These are phyloP conservation scores for Aplodontia rufa DNA, from an alignment of 2,113 vertebrate genomes.

Conservation along the genomic window DNA sequence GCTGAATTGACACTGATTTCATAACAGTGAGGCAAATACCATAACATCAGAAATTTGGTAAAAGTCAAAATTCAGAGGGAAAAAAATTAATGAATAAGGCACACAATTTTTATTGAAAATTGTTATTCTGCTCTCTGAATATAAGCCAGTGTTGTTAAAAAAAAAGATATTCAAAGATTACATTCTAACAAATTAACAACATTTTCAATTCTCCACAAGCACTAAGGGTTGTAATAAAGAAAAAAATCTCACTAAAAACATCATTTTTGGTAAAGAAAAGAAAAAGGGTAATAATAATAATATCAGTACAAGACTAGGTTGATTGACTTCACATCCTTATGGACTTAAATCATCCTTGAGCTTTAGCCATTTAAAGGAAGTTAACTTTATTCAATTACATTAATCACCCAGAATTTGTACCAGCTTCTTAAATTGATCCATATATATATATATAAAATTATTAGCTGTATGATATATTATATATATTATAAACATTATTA, in stretches of 20 bases:
- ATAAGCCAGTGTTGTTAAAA: not conserved
- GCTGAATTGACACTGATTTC: not conserved
- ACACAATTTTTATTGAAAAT: not conserved
- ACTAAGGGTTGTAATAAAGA: not conserved
- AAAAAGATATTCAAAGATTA: not conserved
- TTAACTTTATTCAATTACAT: not conserved
- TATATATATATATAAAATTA: not conserved
- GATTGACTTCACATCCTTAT: not conserved
- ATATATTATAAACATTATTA: not conserved
- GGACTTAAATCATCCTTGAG: not conserved
- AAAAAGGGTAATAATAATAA: no score
- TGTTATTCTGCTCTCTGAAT: not conserved
- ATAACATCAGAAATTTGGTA: no score
- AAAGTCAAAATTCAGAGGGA: not conserved
- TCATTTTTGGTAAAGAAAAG: not conserved
- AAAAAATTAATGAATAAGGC: not conserved
- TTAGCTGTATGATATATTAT: not conserved
- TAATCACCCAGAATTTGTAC: not conserved
- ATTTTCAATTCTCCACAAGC: not conserved
- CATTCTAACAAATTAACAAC: not conserved
- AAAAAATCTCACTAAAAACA: not conserved
- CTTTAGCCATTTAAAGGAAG: not conserved
- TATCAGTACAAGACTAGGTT: not conserved
- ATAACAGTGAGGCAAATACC: not conserved
- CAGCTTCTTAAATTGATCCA: not conserved